These are phyloP conservation scores for Gryon sp. DNA, from an alignment of 1,140 invertebrate species.

Conservation along the genomic window DNA sequence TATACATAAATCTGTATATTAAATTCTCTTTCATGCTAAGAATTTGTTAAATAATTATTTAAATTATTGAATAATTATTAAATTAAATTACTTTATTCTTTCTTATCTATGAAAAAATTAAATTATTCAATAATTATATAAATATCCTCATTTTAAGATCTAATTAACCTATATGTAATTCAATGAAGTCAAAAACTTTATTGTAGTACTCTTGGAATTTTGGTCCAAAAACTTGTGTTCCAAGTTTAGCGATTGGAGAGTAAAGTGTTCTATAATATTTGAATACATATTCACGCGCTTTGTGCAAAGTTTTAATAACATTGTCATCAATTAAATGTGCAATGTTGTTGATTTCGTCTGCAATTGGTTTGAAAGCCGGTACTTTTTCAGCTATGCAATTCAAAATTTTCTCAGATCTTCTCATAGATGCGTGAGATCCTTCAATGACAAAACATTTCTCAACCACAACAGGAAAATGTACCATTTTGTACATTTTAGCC, in stretches of 20 bases:
- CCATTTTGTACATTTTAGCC: background rate
- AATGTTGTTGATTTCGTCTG: background rate
- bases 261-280: slow-evolving; percentile 1
- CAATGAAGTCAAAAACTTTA: background rate
- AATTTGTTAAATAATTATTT: no score
- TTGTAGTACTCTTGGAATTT: background rate
- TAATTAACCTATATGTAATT: no score
- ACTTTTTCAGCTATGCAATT: slow-evolving; percentile 2
- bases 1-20: no score
- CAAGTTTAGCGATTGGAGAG: background rate
- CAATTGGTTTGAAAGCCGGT: background rate
- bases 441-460: background rate
- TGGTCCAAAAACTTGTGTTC: background rate
- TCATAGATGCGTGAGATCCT: background rate
- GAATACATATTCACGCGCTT: background rate
- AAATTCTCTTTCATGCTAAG: no score
- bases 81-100: no score
- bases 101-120: no score
- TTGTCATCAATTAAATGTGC: background rate
- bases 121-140: no score
- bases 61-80: no score
- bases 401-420: background rate
- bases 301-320: background rate
- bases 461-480: background rate
- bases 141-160: no score